Base-by-base conservation (phyloP, 1,140 invertebrate genomes). In the Conus betulinus region DNA sequence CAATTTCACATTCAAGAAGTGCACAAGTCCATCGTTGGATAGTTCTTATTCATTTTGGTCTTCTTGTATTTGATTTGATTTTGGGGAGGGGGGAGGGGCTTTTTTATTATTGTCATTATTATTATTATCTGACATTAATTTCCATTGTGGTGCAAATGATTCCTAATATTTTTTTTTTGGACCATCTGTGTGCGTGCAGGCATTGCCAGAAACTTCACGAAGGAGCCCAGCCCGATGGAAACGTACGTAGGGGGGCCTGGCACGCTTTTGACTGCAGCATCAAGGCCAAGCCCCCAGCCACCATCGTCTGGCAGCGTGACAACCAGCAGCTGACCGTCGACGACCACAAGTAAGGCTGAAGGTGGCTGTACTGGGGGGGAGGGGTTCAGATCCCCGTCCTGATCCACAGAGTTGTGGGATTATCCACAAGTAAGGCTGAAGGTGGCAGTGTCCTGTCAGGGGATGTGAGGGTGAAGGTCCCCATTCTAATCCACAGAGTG, bases 141-240 rank as follows among this genome's bases (percentile, higher is more conserved):
- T 71, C 15, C 3, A 71, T 15, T 71, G 1, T 71, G n/a, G 63
- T 71, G 63, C 39, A 39, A 39, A 39, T 39, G 39, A 39, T 39
- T 39, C 39, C 39, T 39, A 39, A 39, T 39, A 39, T 79, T 20
- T 52, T 81, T 71, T 52, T 81, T 71, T 85, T 39, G 0, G 39
- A 39, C 39, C 39, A 39, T 23, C 81, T 82, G 39, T 79, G 39
- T 89, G 52, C 90, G 39, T 90, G 88, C 88, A 92, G 92, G 90
- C 78, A 91, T 91, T 81, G 87, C 88, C 39, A 89, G 89, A 23
- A 87, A 87, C 89, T 92, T 93, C 93, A 95, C 96, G 95, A 76
- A 96, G 92, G 51, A 97, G 92, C 91, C 95, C 94, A 71, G 71
- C 51, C 79, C 89, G 25, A 74, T 87, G 84, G 87, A 88, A 15